These are phyloP conservation scores for Ibidorhyncha struthersii DNA, from an alignment of 2,113 vertebrate species.

Conservation along the genomic window DNA sequence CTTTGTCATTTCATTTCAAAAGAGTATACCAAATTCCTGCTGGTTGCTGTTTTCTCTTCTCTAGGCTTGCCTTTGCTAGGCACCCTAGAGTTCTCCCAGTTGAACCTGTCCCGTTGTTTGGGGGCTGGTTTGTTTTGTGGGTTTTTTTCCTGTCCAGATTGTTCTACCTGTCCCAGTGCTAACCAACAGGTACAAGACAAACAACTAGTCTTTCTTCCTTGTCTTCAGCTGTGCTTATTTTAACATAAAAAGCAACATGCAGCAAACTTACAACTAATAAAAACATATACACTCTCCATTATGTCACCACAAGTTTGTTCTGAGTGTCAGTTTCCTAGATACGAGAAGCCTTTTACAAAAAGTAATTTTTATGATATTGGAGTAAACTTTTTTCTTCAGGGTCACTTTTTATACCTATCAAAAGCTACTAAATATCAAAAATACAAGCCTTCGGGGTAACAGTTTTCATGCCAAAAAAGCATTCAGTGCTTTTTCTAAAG, in stretches of 20 bases:
- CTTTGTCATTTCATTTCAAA: background rate
- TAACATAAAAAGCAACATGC: background rate
- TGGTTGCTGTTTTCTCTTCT: background rate
- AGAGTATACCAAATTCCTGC: background rate
- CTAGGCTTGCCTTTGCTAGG: background rate
- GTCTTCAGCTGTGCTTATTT: background rate
- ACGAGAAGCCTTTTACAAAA: background rate
- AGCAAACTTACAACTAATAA: background rate
- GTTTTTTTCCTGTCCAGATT: background rate
- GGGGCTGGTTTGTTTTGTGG: background rate
- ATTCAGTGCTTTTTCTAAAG: background rate
- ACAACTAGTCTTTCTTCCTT: background rate
- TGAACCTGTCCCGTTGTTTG: rapidly evolving
- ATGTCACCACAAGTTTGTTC: background rate
- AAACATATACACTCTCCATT: background rate
- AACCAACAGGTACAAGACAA: background rate
- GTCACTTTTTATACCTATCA: background rate
- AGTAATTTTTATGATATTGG: background rate
- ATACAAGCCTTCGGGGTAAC: background rate
- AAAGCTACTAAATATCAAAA: background rate
- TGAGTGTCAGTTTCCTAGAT: background rate
- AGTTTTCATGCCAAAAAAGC: background rate
- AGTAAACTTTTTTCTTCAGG: background rate
- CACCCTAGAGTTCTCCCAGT: rapidly evolving
- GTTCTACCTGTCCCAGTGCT: background rate